Base-by-base conservation (phyloP, 2,113 vertebrate genomes). In the Pangasianodon hypophthalmus region DNA sequence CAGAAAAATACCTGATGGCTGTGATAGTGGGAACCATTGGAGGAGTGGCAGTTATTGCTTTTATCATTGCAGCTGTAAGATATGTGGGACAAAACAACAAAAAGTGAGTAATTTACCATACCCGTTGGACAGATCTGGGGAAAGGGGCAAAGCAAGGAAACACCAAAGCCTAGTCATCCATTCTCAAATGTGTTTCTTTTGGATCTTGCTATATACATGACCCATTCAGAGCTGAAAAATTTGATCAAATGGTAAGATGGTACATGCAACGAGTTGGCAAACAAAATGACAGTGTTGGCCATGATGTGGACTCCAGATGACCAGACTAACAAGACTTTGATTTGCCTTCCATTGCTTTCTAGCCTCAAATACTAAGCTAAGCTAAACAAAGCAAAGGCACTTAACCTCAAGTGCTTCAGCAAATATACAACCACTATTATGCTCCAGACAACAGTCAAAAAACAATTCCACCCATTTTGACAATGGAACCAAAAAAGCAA, bases 1-100 rank as follows among this genome's bases (percentile, higher is more conserved):
- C 90, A 97, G 96, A 96, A 92, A 97, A 97, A 91, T 96, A 96
- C 93, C 95, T 96, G 94, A 96, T 97, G 96, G 96, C 96, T 1
- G 96, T 97, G 26, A 96, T 97, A 71, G 96, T 97, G 44, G 96
- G 96, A 82, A 96, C 96, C 84, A 96, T 97, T 37, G 96, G 96
- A 86, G 96, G 96, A 84, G 96, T 97, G 91, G 96, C 96, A 0
- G 96, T 97, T 81, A 97, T 97, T 84, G 96, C 96, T 32, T 97
- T 97, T 93, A 97, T 97, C 91, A 96, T 97, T 37, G 96, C 96
- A 60, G 96, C 96, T 84, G 96, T 97, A 87, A 94, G 96, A 96
- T 97, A 96, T 32, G 96, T 97, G 32, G 95, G 96, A 87, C 96
- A 96, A 89, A 97, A 96, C 94, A 96, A 97, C 94, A 96, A 96